These are phyloP conservation scores for Campylomormyrus tamandua DNA, from an alignment of 2,113 vertebrate genomes.

Conservation along the genomic window DNA sequence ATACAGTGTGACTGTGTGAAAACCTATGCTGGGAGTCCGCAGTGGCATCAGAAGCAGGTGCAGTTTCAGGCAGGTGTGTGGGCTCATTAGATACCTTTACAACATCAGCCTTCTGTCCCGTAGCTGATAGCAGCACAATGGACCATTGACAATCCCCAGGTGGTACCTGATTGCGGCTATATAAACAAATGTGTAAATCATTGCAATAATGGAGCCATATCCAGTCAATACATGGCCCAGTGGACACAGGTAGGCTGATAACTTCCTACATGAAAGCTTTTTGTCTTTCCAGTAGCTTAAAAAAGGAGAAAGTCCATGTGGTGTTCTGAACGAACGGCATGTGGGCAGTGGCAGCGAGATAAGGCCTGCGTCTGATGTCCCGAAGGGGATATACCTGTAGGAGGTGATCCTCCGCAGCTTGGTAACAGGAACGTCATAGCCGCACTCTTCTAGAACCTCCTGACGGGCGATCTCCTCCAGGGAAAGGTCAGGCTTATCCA, in stretches of 20 bases:
- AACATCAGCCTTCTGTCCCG: neutral
- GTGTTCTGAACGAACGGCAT: neutral
- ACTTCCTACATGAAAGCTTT: neutral
- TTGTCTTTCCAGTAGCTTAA: neutral
- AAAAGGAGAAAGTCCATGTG: neutral
- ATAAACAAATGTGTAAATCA: neutral
- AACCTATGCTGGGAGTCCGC: conserved; percentile 32
- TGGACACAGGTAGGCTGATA: neutral
- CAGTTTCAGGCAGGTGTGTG: conserved; percentile 53
- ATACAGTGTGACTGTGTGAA: conserved; percentile 39
- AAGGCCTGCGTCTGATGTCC: neutral
- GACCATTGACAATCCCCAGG: neutral
- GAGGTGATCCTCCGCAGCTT: conserved; percentile 73
- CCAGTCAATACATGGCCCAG: neutral
- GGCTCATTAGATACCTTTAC: conserved; percentile 48
- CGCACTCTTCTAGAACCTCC: conserved; percentile 87
- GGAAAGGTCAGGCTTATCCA: conserved; percentile 80
- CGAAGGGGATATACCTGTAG: conserved; percentile 65
- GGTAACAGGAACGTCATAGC: conserved; percentile 63
- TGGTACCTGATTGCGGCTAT: conserved; percentile 1
- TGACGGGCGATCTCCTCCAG: conserved; percentile 79
- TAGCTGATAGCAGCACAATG: conserved; percentile 20
- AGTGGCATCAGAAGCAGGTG: conserved; percentile 58
- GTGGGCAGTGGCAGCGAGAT: neutral
- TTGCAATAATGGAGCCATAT: neutral